A percentile compares a stretch with the other conserved stretches of the same genome.
Conservation (phyloP, 2,888 invertebrate species). For the Gandaritis pyraliata region DNA sequence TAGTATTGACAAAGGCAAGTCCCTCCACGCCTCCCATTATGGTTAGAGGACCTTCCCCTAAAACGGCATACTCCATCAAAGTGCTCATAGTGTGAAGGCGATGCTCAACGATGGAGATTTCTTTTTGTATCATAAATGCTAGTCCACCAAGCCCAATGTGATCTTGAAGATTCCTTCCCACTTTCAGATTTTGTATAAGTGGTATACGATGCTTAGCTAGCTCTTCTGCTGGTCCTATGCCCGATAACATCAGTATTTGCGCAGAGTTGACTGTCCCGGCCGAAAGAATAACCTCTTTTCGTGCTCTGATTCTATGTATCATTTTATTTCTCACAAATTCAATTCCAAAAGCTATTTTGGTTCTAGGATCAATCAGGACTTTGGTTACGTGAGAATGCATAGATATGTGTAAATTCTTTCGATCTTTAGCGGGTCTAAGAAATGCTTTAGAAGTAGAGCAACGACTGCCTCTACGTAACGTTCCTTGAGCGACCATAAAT, state of each 20-base stretch:
- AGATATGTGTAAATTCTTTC: constrained; percentile 93
- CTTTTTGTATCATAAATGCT: constrained; percentile 91
- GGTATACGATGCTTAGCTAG: constrained; percentile 90
- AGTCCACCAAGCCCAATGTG: constrained; percentile 94
- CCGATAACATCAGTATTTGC: constrained; percentile 96
- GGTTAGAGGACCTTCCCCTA: constrained; percentile 93
- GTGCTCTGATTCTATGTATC: constrained; percentile 89
- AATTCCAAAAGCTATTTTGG: constrained; percentile 92
- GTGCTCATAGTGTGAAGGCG: constrained; percentile 91
- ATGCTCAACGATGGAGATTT: constrained; percentile 91
- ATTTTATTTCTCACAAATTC: constrained; percentile 91
- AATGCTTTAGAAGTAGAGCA: constrained; percentile 96
- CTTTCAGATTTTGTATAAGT: constrained; percentile 90
- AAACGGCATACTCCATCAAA: constrained; percentile 92
- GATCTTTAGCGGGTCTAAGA: constrained; percentile 89
- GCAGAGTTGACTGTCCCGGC: constrained; percentile 97
- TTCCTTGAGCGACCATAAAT: constrained; percentile 95
- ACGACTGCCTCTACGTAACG: constrained; percentile 90
- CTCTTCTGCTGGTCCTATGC: constrained; percentile 91
- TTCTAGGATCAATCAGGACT: constrained; percentile 88
- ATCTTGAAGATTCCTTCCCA: constrained; percentile 95
- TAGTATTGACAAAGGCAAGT: constrained; percentile 94
- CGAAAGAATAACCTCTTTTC: constrained; percentile 94
- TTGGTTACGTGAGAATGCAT: constrained; percentile 92
- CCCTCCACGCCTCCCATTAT: constrained; percentile 95